phyloP scores from a whole-genome alignment of 2,888 invertebrate species.

The Oligia strigilis region DNA sequence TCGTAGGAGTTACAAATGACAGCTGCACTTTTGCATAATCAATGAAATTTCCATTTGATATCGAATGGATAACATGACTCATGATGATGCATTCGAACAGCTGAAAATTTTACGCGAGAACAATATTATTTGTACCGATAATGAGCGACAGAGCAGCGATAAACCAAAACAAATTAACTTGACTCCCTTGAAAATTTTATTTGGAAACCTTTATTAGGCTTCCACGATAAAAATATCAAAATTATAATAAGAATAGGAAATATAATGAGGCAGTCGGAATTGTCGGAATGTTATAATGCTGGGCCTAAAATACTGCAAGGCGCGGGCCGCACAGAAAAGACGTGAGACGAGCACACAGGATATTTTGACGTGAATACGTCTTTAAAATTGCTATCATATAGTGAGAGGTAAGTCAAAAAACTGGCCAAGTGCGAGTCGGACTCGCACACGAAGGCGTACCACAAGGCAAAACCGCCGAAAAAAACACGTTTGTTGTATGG shows the following conservation, averaged over 20 bases:
- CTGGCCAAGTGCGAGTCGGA: no score
- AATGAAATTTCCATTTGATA: background rate
- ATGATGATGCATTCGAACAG: background rate
- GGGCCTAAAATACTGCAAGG: constrained; percentile 13
- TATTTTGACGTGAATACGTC: background rate
- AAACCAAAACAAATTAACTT: constrained; percentile 25
- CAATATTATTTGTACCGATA: constrained; percentile 4
- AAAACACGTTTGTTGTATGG: no score
- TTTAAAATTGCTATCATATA: background rate
- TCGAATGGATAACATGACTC: background rate
- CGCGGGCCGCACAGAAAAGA: background rate
- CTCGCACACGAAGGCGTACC: no score
- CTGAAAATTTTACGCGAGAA: background rate
- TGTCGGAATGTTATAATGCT: constrained; percentile 3
- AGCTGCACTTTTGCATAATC: background rate
- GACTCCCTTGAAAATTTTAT: constrained; percentile 1
- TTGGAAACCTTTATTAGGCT: constrained; percentile 11
- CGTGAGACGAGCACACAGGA: background rate
- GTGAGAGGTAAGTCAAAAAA: no score
- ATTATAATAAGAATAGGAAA: constrained; percentile 13
- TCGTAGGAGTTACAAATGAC: background rate
- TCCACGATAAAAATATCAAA: constrained; percentile 20
- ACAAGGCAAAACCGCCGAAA: no score
- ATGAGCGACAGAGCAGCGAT: constrained; percentile 6
- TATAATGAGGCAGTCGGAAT: constrained; percentile 10